phyloP scores from a whole-genome alignment of 2,888 invertebrate species.

The Flexamia atlantica region DNA sequence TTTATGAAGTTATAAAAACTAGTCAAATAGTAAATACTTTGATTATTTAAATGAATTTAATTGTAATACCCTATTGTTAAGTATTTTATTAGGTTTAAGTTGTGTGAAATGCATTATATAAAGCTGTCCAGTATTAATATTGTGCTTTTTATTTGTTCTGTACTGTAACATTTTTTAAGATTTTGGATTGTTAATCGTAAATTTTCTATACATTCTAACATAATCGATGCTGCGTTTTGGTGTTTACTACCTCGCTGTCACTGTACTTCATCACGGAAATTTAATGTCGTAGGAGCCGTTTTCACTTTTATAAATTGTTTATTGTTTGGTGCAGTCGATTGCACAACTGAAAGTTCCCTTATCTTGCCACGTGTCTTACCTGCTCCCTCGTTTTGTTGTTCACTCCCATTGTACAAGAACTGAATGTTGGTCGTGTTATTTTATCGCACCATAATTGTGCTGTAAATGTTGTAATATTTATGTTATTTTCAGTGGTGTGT shows the following conservation, averaged over 20 bases:
- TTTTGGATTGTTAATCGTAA: conserved; percentile 19
- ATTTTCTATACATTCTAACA: neutral
- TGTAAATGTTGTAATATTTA: conserved; percentile 12
- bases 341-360: conserved; percentile 4
- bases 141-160: conserved; percentile 15
- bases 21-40: conserved; percentile 35
- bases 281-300: conserved; percentile 11
- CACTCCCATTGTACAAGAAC: neutral
- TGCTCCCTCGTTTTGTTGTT: neutral
- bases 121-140: conserved; percentile 48
- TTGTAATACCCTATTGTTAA: conserved; percentile 7
- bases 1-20: conserved; percentile 41
- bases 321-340: neutral
- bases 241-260: conserved; percentile 36
- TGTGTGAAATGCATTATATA: conserved; percentile 28
- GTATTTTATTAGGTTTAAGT: conserved; percentile 45
- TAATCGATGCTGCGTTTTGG: neutral
- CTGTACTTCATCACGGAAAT: conserved; percentile 6
- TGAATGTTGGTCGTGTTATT: conserved; percentile 18
- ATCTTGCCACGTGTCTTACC: neutral
- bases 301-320: conserved; percentile 48
- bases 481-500: neutral
- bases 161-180: neutral
- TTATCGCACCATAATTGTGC: conserved; percentile 7
- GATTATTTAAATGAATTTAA: conserved; percentile 18